Evolutionary conservation across 2,888 invertebrate species (phyloP).

Genomic region (Ichneumon xanthorius): DNA sequence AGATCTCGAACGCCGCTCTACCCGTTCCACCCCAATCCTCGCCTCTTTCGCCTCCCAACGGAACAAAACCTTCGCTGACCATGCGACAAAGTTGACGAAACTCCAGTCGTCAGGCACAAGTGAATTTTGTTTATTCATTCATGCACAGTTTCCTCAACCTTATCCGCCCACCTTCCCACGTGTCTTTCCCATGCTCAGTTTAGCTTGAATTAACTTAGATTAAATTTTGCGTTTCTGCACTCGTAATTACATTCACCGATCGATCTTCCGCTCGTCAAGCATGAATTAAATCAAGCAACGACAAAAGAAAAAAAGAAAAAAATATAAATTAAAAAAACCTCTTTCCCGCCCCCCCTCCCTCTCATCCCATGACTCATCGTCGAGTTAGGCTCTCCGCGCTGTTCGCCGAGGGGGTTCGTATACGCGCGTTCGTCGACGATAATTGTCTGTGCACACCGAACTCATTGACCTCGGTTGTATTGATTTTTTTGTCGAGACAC

Average conservation of each 20-base stretch:
- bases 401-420: slow-evolving; percentile 59
- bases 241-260: too few species aligned
- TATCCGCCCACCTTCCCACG: too few species aligned
- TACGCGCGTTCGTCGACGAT: slow-evolving; percentile 66
- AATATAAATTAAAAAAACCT: not conserved
- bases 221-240: too few species aligned
- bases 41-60: not conserved
- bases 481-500: slow-evolving; percentile 73
- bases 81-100: not conserved
- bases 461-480: slow-evolving; percentile 73
- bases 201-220: too few species aligned
- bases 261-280: not conserved
- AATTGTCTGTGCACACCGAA: slow-evolving; percentile 72
- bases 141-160: too few species aligned
- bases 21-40: too few species aligned
- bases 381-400: slow-evolving; percentile 45
- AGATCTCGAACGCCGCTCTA: slow-evolving; percentile 18
- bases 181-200: too few species aligned
- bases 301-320: slow-evolving; percentile 1
- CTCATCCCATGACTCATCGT: slow-evolving; percentile 65
- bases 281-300: not conserved
- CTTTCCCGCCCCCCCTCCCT: slow-evolving; percentile 18
- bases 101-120: not conserved
- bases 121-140: not conserved
- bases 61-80: not conserved